Base-by-base conservation (phyloP, 2,797 vertebrate genomes). In the Betta splendens region DNA sequence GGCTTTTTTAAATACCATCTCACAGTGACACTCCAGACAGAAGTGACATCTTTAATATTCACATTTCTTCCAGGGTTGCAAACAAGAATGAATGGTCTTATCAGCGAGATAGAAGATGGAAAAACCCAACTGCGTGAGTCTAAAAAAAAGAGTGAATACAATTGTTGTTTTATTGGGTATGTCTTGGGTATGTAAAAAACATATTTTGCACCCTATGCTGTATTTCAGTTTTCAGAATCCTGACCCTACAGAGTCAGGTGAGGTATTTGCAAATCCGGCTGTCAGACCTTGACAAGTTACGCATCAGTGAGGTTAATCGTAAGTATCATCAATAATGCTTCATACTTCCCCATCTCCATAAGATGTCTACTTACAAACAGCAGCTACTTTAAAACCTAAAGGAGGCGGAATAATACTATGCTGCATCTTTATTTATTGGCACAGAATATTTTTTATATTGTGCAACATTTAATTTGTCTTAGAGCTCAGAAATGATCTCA, bases 91-190 rank as follows among this genome's bases (percentile, higher is more conserved):
- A 36, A 69, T 2, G 12, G 0, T 13, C 42, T 75, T 3, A 17
- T 76, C 15, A 0, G 0, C 21, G 7, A 57, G 29, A 17, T 79
- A 6, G 28, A 2, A 0, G 20, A 40, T 0, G 62, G 56, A 10
- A 70, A 23, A 66, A 45, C n/a, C 22, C 67, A 69, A 23, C 48
- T 59, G 28, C 21, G 85, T 85, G 42, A 80, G 80, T 78, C 10
- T 29, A 7, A 58, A 32, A 28, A 33, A n/a, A 12, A 9, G 23
- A 20, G n/a, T n/a, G 22, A 26, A 3, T 10, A 23, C 15, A 18
- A 36, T 42, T 16, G 18, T 9, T 11, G 7, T 28, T 16, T 4
- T 10, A 1, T 22, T 13, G 5, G 16, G 7, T 25, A 2, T 46
- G 2, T 29, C 1, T 29, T 9, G n/a, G n/a, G n/a, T n/a, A n/a